Conservation (phyloP, 2,797 vertebrate genomes). For the Cyprinella venusta region DNA sequence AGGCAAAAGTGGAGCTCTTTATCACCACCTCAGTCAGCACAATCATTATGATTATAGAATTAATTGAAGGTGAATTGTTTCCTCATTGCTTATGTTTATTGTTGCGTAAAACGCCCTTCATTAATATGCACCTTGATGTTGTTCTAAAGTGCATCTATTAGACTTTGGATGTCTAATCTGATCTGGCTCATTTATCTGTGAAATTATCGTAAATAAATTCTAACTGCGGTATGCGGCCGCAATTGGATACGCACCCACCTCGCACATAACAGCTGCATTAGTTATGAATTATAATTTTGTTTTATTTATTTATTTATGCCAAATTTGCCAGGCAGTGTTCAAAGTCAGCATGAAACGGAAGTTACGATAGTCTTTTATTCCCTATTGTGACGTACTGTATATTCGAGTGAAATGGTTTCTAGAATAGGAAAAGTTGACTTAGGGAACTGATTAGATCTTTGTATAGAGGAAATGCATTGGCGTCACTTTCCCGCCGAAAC, state of each 20-base stretch:
- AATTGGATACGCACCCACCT: background rate
- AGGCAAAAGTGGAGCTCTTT: constrained; percentile 25
- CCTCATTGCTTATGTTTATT: constrained; percentile 30
- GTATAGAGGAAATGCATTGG: no score
- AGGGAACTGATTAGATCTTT: background rate
- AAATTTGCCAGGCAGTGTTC: background rate
- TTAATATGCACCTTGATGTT: constrained; percentile 22
- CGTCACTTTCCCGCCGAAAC: no score
- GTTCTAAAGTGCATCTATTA: constrained; percentile 33
- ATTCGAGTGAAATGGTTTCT: background rate
- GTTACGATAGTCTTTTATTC: background rate
- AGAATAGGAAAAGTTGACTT: background rate
- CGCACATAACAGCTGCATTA: background rate
- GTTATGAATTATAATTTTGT: background rate
- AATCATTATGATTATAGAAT: constrained; percentile 26
- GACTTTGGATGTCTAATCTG: constrained; percentile 26
- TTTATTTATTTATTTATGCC: background rate
- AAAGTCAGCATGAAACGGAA: background rate
- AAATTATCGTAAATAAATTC: constrained; percentile 31
- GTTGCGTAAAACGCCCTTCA: constrained; percentile 21
- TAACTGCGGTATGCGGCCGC: background rate
- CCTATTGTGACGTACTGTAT: background rate
- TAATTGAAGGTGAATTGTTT: constrained; percentile 39
- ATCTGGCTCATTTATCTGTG: constrained; percentile 38
- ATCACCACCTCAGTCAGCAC: constrained; percentile 25